These are phyloP conservation scores for Gallinago stenura DNA, from an alignment of 2,797 vertebrate genomes.

Conservation along the genomic window DNA sequence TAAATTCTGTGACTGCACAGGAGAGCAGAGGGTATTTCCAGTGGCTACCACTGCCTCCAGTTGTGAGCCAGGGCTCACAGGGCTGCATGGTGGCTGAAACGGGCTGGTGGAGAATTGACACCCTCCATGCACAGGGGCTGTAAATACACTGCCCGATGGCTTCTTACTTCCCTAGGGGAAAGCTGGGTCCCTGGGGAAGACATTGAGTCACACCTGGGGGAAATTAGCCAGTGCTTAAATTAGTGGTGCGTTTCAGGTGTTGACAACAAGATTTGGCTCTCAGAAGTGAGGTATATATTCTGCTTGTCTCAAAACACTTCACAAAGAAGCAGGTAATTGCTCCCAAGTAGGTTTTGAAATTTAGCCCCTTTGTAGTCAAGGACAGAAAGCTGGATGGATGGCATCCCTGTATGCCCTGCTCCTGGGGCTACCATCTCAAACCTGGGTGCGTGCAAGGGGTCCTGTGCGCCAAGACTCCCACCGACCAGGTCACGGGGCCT, in stretches of 20 bases:
- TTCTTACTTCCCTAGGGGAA: background rate
- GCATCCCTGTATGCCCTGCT: accelerated
- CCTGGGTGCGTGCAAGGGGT: accelerated
- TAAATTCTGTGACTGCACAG: background rate
- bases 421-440: background rate
- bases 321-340: background rate
- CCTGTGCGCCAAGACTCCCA: background rate
- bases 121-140: background rate
- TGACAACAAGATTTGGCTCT: background rate
- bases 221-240: background rate
- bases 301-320: background rate
- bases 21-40: background rate
- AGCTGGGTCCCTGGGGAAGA: background rate
- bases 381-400: background rate
- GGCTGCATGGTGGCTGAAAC: background rate
- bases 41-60: background rate
- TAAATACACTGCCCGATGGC: background rate
- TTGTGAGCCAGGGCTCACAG: background rate
- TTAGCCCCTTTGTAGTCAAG: background rate
- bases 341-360: background rate
- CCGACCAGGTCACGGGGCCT: background rate
- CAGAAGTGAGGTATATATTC: background rate
- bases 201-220: background rate
- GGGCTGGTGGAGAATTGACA: background rate
- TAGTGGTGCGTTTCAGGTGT: background rate